Evolutionary conservation across 1,140 invertebrate genomes (phyloP), one percentile per base, ranked within the genome.

Genomic region (Drusus annulatus): DNA sequence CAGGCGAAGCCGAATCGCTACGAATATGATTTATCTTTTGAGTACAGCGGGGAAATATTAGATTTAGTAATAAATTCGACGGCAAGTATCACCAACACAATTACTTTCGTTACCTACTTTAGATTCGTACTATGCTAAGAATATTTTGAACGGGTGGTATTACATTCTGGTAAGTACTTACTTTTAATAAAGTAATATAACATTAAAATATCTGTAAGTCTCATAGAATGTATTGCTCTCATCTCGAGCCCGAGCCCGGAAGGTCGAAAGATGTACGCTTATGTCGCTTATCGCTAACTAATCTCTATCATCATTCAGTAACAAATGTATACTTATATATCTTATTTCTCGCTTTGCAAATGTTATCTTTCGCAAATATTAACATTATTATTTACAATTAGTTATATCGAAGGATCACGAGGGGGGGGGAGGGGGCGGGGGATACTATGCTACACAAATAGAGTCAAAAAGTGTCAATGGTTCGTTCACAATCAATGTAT

Each of bases 221-320:
- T 71, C 68, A 19, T 71, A 71, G 45, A 52, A 51, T 52, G 50
- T 71, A 71, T 71, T 71, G 68, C 68, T 71, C 45, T 71, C 52
- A 19, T 15, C 15, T 54, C 68, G 65, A 65, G n/a, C 28, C 21
- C 15, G 16, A n/a, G n/a, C n/a, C n/a, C n/a, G 65, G 52, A 51
- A 52, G 19, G n/a, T 71, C 68, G 21, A 50, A 50, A 52, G 50
- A n/a, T 23, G 68, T 50, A 23, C 17, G 25, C 62, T n/a, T 25
- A n/a, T 28, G 68, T 16, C 17, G 25, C 62, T n/a, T 25, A n/a
- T 28, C 21, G 62, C 16, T 28, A 65, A 45, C 36, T 45, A 45
- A 45, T 0, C 36, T 31, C n/a, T 45, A 10, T 65, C 28, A 31
- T 65, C 62, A 65, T 65, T 31, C 28, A n/a, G 28, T 65, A 65